These are phyloP conservation scores for Grantiella picta DNA, from an alignment of 2,113 vertebrate genomes.

Conservation along the genomic window DNA sequence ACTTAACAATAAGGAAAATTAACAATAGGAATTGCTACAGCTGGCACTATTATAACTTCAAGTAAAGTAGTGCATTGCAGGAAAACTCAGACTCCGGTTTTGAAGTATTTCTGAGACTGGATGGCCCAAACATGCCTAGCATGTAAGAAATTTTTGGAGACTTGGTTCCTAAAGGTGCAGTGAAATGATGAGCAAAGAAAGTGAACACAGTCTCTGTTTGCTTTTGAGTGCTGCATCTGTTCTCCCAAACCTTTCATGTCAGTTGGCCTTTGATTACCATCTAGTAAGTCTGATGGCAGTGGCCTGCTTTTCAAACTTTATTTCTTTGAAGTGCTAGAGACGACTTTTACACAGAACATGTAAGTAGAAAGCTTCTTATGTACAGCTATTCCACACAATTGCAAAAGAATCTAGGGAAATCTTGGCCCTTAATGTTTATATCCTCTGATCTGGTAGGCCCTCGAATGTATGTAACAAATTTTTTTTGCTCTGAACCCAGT, in stretches of 20 bases:
- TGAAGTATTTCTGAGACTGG: neutral
- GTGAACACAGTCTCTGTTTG: neutral
- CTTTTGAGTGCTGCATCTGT: neutral
- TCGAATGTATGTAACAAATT: neutral
- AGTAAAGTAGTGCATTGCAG: neutral
- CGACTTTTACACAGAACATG: neutral
- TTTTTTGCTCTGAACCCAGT: neutral
- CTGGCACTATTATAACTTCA: neutral
- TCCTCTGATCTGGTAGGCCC: neutral
- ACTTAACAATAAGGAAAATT: neutral
- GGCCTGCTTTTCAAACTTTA: neutral
- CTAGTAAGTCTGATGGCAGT: neutral
- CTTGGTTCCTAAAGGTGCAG: neutral
- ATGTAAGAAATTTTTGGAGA: neutral
- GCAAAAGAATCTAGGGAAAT: neutral
- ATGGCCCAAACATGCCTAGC: neutral
- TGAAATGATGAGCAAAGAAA: neutral
- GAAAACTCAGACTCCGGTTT: neutral
- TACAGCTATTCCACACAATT: neutral
- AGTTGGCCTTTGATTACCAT: neutral
- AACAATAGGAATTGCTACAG: neutral
- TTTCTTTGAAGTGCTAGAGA: neutral
- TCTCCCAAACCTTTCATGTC: neutral
- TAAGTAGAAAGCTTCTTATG: neutral
- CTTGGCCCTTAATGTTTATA: neutral